Evolutionary conservation across 2,797 vertebrate genomes (phyloP), one percentile per base, ranked within the genome.

Genomic region (Etheostoma nigrum): DNA sequence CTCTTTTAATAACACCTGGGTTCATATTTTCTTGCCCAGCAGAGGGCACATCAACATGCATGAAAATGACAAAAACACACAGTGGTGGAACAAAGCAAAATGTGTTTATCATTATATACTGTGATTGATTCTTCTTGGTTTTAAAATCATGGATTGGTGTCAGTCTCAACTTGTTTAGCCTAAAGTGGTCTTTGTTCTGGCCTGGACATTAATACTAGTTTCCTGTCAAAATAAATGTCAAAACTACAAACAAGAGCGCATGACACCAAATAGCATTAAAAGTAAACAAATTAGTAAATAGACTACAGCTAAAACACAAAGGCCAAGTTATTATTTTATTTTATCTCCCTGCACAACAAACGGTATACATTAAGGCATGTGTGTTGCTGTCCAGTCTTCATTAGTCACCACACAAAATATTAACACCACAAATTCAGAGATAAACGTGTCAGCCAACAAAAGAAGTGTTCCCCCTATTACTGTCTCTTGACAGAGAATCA

Each of bases 401-500:
- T n/a, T 49, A 51, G 40, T 70, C 60, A 47, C 21, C 9, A 58
- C 12, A 42, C 48, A 40, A 23, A 19, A 44, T 61, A 53, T 68
- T 78, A 27, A 21, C 48, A 4, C 16, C 18, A n/a, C 36, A 18
- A 30, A 33, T 68, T 79, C 10, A 49, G n/a, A 77, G 55, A 81
- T 61, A 54, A 78, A 72, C 51, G 30, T 47, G 78, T 58, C 62
- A 27, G 63, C 18, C 18, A 42, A 51, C 47, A 66, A 65, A 27
- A 52, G 0, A 36, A 6, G 9, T 49, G 30, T 53, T 19, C 66
- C 52, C 7, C 11, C 15, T 2, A 13, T 57, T 52, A 45, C 4
- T 13, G 16, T 74, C 54, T 65, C 51, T 64, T 76, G 66, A 65
- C 13, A 13, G 45, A 47, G 18, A 42, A 71, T 44, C 15, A 40